These are phyloP conservation scores for Halcyon chelicuti DNA, from an alignment of 2,797 vertebrate genomes.

Conservation along the genomic window DNA sequence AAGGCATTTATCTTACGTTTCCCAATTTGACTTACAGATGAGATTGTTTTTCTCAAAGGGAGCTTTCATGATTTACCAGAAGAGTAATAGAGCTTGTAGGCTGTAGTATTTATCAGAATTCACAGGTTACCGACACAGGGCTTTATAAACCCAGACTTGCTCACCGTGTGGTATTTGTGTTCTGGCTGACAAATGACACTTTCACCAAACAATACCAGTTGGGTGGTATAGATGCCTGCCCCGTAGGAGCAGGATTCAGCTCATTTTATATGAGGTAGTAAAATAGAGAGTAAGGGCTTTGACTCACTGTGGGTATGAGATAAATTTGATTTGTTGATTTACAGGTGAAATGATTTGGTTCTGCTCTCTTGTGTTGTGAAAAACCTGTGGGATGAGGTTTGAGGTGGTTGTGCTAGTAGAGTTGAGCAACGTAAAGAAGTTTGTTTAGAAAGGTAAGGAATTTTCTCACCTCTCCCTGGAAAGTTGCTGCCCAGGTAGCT, in stretches of 20 bases:
- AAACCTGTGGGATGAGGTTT: background rate
- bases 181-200: background rate
- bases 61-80: background rate
- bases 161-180: background rate
- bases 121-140: background rate
- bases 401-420: background rate
- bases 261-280: background rate
- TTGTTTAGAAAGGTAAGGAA: background rate
- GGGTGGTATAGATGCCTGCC: background rate
- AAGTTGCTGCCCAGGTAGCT: background rate
- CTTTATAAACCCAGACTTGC: conserved; percentile 6
- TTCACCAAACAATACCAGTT: background rate
- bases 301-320: background rate
- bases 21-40: conserved; percentile 23
- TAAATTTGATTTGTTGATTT: background rate
- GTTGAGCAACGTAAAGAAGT: background rate
- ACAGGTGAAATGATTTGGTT: background rate
- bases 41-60: conserved; percentile 41
- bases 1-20: conserved; percentile 9
- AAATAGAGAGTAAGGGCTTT: background rate
- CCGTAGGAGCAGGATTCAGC: background rate
- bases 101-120: background rate
- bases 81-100: conserved; percentile 13
- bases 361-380: background rate
- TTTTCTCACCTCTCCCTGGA: background rate